Evolutionary conservation across 2,888 invertebrate genomes (phyloP).

Genomic region (Palloptera scutellata): DNA sequence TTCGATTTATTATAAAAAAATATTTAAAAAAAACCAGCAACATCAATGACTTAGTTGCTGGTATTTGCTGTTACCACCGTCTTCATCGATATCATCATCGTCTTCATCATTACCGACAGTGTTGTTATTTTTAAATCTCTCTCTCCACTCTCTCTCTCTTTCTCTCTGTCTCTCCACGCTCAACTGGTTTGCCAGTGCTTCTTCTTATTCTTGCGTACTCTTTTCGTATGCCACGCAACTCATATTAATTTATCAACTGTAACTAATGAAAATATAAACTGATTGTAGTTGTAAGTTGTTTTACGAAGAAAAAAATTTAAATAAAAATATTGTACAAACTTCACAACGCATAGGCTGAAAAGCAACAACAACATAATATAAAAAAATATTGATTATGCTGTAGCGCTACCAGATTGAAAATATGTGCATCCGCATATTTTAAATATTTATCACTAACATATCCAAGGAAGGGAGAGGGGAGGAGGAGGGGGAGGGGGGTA

Average conservation of each 20-base stretch:
- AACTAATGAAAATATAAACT: slow-evolving; percentile 53
- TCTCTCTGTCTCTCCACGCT: slow-evolving; percentile 31
- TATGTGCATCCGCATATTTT: background rate
- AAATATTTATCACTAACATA: background rate
- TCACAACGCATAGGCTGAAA: background rate
- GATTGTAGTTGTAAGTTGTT: slow-evolving; percentile 54
- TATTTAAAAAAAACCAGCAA: too few species aligned
- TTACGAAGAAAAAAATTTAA: slow-evolving; percentile 26
- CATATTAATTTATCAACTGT: slow-evolving; percentile 44
- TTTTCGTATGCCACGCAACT: slow-evolving; percentile 12
- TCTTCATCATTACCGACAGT: slow-evolving; percentile 12
- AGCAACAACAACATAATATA: slow-evolving; percentile 27
- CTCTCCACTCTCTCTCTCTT: background rate
- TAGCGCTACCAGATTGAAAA: slow-evolving; percentile 28
- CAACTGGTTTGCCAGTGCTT: slow-evolving; percentile 42
- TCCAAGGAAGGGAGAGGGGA: too few species aligned
- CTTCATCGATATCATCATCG: slow-evolving; percentile 2
- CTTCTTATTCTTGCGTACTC: slow-evolving; percentile 5
- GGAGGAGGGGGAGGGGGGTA: too few species aligned
- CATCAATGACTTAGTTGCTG: too few species aligned
- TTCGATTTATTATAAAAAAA: too few species aligned
- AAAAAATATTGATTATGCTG: slow-evolving; percentile 24
- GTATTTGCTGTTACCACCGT: too few species aligned
- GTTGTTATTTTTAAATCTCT: background rate
- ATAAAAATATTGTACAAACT: background rate